Conservation (phyloP, 2,113 vertebrate species). For the Nestor notabilis region DNA sequence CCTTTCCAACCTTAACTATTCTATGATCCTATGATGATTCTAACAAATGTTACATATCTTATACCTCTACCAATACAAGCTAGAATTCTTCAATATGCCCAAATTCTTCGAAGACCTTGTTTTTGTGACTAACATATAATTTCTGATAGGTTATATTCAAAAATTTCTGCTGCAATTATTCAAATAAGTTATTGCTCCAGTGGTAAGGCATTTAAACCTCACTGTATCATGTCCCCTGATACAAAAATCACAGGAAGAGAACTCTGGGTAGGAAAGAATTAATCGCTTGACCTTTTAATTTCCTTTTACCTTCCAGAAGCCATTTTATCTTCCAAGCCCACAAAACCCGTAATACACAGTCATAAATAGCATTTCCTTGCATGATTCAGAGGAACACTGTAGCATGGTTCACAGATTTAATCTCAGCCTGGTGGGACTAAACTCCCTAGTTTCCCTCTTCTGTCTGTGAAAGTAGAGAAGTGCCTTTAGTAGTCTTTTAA, state of each 20-base stretch:
- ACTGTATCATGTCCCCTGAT: not conserved
- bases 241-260: not conserved
- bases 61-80: not conserved
- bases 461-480: not conserved
- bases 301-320: not conserved
- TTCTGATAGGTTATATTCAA: not conserved
- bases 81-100: not conserved
- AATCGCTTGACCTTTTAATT: not conserved
- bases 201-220: not conserved
- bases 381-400: not conserved
- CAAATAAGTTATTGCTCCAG: not conserved
- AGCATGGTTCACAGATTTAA: not conserved
- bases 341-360: not conserved
- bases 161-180: not conserved
- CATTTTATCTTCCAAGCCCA: not conserved
- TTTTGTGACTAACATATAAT: not conserved
- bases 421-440: not conserved
- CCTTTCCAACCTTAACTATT: not conserved
- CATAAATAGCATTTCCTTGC: not conserved
- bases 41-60: fast-evolving
- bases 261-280: not conserved
- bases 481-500: not conserved
- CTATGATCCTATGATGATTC: not conserved
- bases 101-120: not conserved
- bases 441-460: not conserved